Evolutionary conservation across 2,797 vertebrate species (phyloP).

Genomic region (Lindbergichthys nudifrons): DNA sequence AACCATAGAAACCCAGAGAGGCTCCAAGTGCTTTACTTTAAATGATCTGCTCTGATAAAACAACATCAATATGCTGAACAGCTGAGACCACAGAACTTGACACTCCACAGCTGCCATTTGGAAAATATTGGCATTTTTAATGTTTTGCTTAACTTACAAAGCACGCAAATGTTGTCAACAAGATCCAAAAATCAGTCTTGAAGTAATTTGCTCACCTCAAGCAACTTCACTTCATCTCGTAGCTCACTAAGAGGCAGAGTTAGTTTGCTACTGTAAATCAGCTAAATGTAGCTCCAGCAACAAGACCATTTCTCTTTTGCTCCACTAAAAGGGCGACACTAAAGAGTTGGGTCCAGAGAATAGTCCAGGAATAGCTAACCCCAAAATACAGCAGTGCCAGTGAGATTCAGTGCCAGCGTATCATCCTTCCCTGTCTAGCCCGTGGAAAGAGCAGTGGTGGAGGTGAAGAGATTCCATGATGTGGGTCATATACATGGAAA

Average conservation of each 20-base stretch:
- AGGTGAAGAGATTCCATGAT: conserved; percentile 77
- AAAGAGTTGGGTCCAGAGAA: conserved; percentile 46
- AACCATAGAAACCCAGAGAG: conserved; percentile 59
- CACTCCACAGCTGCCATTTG: conserved; percentile 80
- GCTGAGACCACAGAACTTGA: conserved; percentile 82
- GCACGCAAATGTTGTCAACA: conserved; percentile 67
- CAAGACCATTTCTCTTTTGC: conserved; percentile 34
- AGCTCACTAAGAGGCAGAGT: conserved; percentile 1
- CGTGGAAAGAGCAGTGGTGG: conserved; percentile 74
- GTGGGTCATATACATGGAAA: conserved; percentile 74
- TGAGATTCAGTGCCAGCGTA: conserved; percentile 63
- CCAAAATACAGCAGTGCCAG: conserved; percentile 47
- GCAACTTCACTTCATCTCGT: conserved; percentile 1
- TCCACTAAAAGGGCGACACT: conserved; percentile 34
- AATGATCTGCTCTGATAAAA: conserved; percentile 79
- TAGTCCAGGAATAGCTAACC: conserved; percentile 57
- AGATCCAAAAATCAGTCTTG: conserved; percentile 33
- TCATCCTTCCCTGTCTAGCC: conserved; percentile 69
- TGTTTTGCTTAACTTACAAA: conserved; percentile 68
- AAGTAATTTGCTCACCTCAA: conserved; percentile 52
- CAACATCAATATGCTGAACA: conserved; percentile 77
- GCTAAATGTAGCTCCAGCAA: conserved; percentile 11
- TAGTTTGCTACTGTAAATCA: conserved; percentile 24
- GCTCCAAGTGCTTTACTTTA: conserved; percentile 56
- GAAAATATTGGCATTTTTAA: conserved; percentile 74